phyloP scores from a whole-genome alignment of 2,113 vertebrate genomes.

The Clarias batrachus region DNA sequence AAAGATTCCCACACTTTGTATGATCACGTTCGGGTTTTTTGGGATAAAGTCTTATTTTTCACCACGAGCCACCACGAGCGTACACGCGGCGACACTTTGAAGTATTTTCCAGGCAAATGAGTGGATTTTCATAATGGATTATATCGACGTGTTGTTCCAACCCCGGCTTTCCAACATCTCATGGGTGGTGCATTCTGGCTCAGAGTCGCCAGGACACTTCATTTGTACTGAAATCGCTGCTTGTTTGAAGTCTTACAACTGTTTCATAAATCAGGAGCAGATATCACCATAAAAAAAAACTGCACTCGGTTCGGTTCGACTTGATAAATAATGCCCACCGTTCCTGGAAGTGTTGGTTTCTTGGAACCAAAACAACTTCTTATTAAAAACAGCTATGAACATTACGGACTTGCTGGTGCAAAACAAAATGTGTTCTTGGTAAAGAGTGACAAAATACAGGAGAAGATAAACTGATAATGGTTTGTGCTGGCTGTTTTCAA shows the following conservation, averaged over 20 bases:
- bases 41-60: too few species aligned
- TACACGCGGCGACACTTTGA: too few species aligned
- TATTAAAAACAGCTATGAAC: background rate
- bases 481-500: constrained; percentile 7
- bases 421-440: background rate
- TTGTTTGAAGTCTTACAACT: background rate
- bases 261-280: background rate
- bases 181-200: background rate
- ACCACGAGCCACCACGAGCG: too few species aligned
- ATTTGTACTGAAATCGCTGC: background rate
- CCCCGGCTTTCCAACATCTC: background rate
- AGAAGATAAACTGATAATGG: constrained; percentile 23
- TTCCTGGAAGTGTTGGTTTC: background rate
- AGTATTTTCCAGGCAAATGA: too few species aligned
- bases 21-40: too few species aligned
- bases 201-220: background rate
- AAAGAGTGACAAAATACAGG: background rate
- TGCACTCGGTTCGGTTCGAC: background rate
- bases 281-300: background rate
- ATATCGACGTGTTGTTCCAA: too few species aligned
- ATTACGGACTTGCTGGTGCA: background rate
- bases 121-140: too few species aligned
- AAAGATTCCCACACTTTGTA: too few species aligned
- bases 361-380: background rate
- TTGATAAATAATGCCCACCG: too few species aligned